Percentiles rank a stretch among this genome's conserved stretches.
phyloP scores from a whole-genome alignment of 1,140 invertebrate genomes.

The Heliconius congener region DNA sequence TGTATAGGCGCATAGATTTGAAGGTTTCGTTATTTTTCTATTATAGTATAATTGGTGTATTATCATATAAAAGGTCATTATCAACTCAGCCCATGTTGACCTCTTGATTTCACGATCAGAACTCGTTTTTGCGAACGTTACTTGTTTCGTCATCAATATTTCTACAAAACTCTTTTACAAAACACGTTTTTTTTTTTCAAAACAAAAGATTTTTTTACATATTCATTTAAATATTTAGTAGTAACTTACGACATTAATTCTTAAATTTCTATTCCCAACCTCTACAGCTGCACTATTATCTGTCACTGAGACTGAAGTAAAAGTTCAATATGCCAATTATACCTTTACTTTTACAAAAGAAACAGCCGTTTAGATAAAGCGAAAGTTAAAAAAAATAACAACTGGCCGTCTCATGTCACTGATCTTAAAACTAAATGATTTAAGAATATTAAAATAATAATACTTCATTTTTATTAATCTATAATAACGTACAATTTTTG shows the following conservation, averaged over 20 bases:
- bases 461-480: background rate
- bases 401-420: background rate
- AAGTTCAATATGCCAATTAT: slow-evolving; percentile 22
- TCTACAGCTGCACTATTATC: background rate
- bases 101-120: slow-evolving; percentile 6
- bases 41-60: too few relatives aligned
- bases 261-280: background rate
- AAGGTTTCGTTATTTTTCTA: background rate
- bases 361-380: slow-evolving; percentile 14
- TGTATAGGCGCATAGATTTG: background rate
- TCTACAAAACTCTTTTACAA: background rate
- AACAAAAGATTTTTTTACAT: too few relatives aligned
- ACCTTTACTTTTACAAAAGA: slow-evolving; percentile 24
- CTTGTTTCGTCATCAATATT: background rate
- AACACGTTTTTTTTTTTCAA: too few relatives aligned
- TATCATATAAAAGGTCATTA: slow-evolving; percentile 22
- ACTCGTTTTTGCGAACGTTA: slow-evolving; percentile 14
- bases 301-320: slow-evolving; percentile 9
- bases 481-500: background rate
- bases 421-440: background rate
- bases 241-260: too few relatives aligned
- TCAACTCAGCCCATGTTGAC: slow-evolving; percentile 5
- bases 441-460: background rate
- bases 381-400: slow-evolving; percentile 21
- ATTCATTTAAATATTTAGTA: background rate